Evolutionary conservation across 64 coral and sea anemone genomes (phyloP), one percentile per base, ranked within the genome.

Genomic region (Dendrophyllia cribrosa): DNA sequence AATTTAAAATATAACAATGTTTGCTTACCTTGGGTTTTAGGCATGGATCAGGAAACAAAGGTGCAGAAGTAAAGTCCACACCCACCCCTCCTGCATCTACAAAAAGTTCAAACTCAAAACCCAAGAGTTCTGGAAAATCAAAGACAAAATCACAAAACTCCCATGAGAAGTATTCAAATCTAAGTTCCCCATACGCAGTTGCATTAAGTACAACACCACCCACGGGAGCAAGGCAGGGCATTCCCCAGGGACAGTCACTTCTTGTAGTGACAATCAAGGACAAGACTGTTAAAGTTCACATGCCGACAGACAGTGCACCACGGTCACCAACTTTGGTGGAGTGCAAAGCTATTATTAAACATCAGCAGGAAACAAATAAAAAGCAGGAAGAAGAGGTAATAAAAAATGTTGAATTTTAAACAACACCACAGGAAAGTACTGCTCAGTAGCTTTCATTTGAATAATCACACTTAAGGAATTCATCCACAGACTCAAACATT

Each of bases 321-420:
- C 74, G 95, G 63, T 97, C 95, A 59, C 95, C 95, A 45, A 97
- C 95, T 9, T 89, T 97, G 4, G 93, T 89, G 71, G 95, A 97
- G 64, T 97, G 95, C 49, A 97, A 97, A 83, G 87, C 95, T 64
- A 97, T 97, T 24, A 97, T 97, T 17, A 89, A 75, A 21, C 91
- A 97, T 76, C 95, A 97, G 72, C 92, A 94, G 24, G 95, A 97
- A 66, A 97, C 92, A 70, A 97, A 97, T 25, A 64, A 79, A 66
- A 94, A 80, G 60, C 95, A 97, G 64, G 95, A 92, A 47, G 72
- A 91, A 53, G 95, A 97, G 95, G 95, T 97, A 59, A 88, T 74
- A 14, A 45, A 13, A 19, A 48, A 66, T 10, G 10, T 24, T 14
- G 51, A 26, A 34, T 34, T 34, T 34, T 34, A 34, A 34, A 34